Percentiles rank a stretch among this genome's conserved stretches.
Conservation (phyloP, 2,888 invertebrate species). For the Cyrtodaria siliqua region DNA sequence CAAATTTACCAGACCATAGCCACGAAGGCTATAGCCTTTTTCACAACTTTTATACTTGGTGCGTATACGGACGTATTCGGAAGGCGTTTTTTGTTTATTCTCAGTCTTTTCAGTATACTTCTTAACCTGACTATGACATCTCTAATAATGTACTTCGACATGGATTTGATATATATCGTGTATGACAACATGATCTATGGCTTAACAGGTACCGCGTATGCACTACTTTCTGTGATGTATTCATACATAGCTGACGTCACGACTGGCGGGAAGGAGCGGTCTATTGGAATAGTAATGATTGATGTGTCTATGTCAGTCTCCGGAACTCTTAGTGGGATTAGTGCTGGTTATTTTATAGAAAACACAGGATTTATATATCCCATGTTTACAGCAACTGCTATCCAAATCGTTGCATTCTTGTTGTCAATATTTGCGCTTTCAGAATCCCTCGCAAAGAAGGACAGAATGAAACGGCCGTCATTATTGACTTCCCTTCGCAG, state of each 20-base stretch:
- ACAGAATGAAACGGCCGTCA: constrained; percentile 13
- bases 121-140: constrained; percentile 2
- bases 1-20: constrained; percentile 38
- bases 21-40: constrained; percentile 7
- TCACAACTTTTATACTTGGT: constrained; percentile 27
- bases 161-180: constrained; percentile 21
- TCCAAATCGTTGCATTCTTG: constrained; percentile 19
- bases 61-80: constrained; percentile 44
- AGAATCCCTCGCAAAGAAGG: constrained; percentile 28
- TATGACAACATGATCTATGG: constrained; percentile 25
- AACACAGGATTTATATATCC: constrained; percentile 24
- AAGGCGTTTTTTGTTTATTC: constrained; percentile 35
- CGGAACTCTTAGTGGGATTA: constrained; percentile 10
- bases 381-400: constrained; percentile 17
- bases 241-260: constrained; percentile 43
- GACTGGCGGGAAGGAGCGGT: constrained; percentile 16
- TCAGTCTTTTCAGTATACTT: constrained; percentile 23
- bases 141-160: constrained; percentile 28
- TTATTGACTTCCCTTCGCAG: constrained; percentile 2
- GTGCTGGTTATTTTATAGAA: constrained; percentile 34
- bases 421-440: constrained; percentile 14
- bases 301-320: constrained; percentile 9
- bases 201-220: constrained; percentile 28
- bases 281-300: constrained; percentile 14
- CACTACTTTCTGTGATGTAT: constrained; percentile 21